Evolutionary conservation across 1,140 invertebrate species (phyloP).

Genomic region (Ctenoplectra terminalis): DNA sequence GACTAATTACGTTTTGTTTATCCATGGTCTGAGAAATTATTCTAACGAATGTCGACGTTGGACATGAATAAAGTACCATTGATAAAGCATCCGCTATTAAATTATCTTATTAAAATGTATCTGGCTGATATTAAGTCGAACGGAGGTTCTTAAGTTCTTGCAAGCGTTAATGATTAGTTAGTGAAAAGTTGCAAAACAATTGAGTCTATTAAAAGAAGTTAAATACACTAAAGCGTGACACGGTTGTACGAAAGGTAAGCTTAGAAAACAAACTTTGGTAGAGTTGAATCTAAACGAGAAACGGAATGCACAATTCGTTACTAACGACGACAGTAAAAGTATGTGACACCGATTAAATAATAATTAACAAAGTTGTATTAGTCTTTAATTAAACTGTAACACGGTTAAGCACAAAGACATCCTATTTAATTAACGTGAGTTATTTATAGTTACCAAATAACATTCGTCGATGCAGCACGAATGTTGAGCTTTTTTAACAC

Average conservation of each 20-base stretch:
- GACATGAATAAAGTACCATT: neutral
- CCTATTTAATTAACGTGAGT: neutral
- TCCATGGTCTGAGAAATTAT: neutral
- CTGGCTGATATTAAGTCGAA: neutral
- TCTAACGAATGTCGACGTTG: neutral
- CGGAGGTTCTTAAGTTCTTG: too few species aligned
- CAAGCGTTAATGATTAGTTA: too few species aligned
- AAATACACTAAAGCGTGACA: neutral
- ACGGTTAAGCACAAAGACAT: neutral
- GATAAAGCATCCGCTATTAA: neutral
- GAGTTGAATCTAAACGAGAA: neutral
- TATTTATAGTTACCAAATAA: neutral
- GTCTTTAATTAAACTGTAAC: slow-evolving; percentile 21
- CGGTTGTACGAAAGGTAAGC: neutral
- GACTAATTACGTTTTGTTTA: neutral
- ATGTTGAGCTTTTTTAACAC: neutral
- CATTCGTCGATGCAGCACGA: neutral
- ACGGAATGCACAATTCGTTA: slow-evolving; percentile 6
- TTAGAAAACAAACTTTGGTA: neutral
- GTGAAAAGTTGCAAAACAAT: too few species aligned
- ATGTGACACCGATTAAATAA: neutral
- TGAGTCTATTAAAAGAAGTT: neutral
- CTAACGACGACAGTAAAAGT: neutral
- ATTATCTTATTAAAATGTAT: neutral
- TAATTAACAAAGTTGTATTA: slow-evolving; percentile 46